These are phyloP conservation scores for Ceyx cyanopectus DNA, from an alignment of 2,113 vertebrate genomes.

Conservation along the genomic window DNA sequence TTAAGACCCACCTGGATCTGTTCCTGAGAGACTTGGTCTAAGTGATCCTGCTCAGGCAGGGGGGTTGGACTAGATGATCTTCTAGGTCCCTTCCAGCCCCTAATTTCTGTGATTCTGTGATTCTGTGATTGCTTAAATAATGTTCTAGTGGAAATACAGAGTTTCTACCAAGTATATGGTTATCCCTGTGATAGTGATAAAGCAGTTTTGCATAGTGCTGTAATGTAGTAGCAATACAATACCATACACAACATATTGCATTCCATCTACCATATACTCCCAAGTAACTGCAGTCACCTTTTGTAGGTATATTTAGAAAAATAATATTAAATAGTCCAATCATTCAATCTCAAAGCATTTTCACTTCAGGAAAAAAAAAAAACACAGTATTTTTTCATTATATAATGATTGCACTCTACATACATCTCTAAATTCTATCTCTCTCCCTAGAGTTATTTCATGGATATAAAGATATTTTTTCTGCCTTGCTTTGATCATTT, in stretches of 20 bases:
- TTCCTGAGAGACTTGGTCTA: too few relatives aligned
- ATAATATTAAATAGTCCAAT: neutral
- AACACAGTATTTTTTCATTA: neutral
- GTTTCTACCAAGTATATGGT: neutral
- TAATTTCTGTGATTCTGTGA: too few relatives aligned
- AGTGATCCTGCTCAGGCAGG: too few relatives aligned
- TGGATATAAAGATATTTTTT: neutral
- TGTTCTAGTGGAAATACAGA: neutral
- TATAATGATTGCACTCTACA: neutral
- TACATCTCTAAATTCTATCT: neutral
- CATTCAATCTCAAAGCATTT: neutral
- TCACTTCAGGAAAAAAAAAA: neutral
- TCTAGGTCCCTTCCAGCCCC: too few relatives aligned
- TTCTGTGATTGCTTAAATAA: neutral
- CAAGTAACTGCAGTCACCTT: neutral
- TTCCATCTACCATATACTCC: neutral
- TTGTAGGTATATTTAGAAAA: too few relatives aligned
- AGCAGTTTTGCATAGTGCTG: neutral
- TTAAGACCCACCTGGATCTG: too few relatives aligned
- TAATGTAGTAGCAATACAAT: neutral
- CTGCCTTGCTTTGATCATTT: neutral
- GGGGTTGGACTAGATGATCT: too few relatives aligned
- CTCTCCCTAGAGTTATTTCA: neutral
- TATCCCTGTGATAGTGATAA: accelerated
- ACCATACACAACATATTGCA: accelerated